Conservation (phyloP, 2,888 invertebrate species). For the Osmoderma eremita region DNA sequence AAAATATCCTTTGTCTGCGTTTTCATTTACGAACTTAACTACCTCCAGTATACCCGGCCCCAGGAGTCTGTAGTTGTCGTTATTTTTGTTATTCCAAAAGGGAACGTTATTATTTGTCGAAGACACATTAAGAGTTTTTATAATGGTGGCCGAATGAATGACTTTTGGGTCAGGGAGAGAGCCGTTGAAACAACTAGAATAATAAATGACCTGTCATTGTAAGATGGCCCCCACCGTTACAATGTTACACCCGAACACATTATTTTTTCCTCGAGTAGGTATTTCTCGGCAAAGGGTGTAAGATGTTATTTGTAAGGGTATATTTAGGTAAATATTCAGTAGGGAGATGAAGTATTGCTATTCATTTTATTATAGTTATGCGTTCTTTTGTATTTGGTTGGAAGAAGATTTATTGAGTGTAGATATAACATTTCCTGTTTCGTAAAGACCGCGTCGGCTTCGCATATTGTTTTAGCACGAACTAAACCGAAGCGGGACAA, state of each 20-base stretch:
- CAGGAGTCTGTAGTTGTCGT: constrained; percentile 34
- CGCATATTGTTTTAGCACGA: constrained; percentile 17
- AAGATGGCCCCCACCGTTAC: neutral
- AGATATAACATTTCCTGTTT: constrained; percentile 19
- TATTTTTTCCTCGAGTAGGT: constrained; percentile 8
- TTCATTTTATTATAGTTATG: too few species aligned
- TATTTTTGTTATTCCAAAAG: constrained; percentile 36
- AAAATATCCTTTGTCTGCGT: constrained; percentile 20
- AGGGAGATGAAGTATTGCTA: too few species aligned
- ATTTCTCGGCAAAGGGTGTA: constrained; percentile 22
- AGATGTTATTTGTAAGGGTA: neutral
- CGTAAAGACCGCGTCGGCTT: neutral
- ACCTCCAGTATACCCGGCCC: neutral
- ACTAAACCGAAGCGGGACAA: constrained; percentile 14
- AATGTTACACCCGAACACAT: constrained; percentile 15
- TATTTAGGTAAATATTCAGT: neutral
- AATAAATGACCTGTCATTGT: constrained; percentile 39
- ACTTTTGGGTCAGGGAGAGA: constrained; percentile 19
- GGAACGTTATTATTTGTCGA: constrained; percentile 32
- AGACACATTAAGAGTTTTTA: constrained; percentile 31
- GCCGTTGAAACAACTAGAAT: constrained; percentile 36
- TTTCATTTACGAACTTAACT: constrained; percentile 14
- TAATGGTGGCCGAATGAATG: constrained; percentile 20
- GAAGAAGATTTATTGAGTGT: too few species aligned
- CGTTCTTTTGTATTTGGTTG: neutral